Conservation (phyloP, 2,888 invertebrate species). For the Macrophya annulata region DNA sequence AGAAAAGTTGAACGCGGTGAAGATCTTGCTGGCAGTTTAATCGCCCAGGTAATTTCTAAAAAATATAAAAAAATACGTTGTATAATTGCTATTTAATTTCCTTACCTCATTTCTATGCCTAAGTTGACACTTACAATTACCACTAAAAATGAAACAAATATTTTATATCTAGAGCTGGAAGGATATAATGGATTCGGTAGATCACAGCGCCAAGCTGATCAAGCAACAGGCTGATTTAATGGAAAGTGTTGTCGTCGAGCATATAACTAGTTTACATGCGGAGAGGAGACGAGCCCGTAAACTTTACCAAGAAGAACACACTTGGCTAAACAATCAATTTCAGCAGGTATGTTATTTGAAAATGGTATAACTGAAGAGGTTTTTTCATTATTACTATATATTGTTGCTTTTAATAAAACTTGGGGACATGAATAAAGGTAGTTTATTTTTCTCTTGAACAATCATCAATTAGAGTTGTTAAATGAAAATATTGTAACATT, state of each 20-base stretch:
- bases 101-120: neutral
- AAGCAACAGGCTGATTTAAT: conserved; percentile 93
- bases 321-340: conserved; percentile 81
- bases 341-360: conserved; percentile 70
- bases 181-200: conserved; percentile 94
- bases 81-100: neutral
- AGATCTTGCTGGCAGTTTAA: conserved; percentile 85
- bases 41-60: conserved; percentile 72
- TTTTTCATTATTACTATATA: neutral
- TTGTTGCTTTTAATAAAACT: neutral
- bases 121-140: no score
- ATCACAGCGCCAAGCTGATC: conserved; percentile 91
- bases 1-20: conserved; percentile 91
- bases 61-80: conserved; percentile 13
- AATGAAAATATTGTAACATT: neutral
- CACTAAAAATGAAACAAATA: no score
- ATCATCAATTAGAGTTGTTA: neutral
- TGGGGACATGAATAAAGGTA: neutral
- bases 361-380: neutral
- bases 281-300: conserved; percentile 94
- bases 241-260: conserved; percentile 91
- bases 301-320: conserved; percentile 94
- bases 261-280: conserved; percentile 89
- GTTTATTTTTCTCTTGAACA: neutral
- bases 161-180: conserved; percentile 85